Base-by-base conservation (phyloP, 2,888 invertebrate genomes). In the Beris chalybata region DNA sequence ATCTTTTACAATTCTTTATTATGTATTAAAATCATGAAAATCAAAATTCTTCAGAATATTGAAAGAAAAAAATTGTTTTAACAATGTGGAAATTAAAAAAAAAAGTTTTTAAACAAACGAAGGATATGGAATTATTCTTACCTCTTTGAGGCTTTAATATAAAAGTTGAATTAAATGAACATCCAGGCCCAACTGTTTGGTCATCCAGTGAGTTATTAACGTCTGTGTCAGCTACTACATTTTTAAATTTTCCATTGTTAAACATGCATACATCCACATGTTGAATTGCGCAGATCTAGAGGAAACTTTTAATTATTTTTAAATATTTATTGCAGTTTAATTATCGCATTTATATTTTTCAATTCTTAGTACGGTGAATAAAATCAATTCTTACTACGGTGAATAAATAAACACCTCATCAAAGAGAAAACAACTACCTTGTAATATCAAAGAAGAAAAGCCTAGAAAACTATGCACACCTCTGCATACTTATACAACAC, bases 201-300 rank as follows among this genome's bases (percentile, higher is more conserved):
- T 75, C 71, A 2, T 76, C 76, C 22, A 74, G 72, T 5, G 85
- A 69, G 22, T 22, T n/a, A 83, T 85, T 67, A 85, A 83, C 31
- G 78, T 84, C 74, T 76, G 85, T 82, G 69, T 87, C 86, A 1
- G 92, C 93, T 1, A 95, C 93, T n/a, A 92, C 89, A 78, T 94
- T 95, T 82, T 95, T 94, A 83, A 95, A 95, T 81, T 94, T 94
- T 0, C 94, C 94, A 75, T 94, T 93, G 72, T 94, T 95, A 81
- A 95, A 93, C 91, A 96, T 94, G 80, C 94, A 94, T 1, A 96
- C 95, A 77, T 94, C 93, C 30, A 94, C 94, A 79, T 93, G 92
- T 77, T 95, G 94, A 3, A 94, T 90, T 66, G 93, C 87, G 75
- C 92, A 86, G 5, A 91, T 87, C 93, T 94, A 81, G 9, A 47